Evolutionary conservation across 2,888 invertebrate genomes (phyloP).

Genomic region (Nomada flava): DNA sequence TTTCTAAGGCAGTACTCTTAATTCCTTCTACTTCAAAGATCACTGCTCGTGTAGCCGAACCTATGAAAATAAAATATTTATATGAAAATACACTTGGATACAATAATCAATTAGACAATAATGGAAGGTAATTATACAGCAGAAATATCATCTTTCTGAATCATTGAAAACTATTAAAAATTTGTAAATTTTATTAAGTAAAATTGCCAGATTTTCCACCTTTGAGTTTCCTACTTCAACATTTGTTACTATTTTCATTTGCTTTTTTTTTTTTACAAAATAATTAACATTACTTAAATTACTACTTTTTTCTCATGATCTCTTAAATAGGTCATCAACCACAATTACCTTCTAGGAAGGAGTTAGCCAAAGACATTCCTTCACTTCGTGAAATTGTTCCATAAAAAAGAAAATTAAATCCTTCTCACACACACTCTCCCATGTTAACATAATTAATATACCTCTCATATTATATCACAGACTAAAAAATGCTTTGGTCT

Average conservation of each 20-base stretch:
- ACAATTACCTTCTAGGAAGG: constrained; percentile 43
- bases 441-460: constrained; percentile 76
- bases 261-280: constrained; percentile 40
- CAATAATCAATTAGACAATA: constrained; percentile 32
- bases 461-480: constrained; percentile 82
- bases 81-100: constrained; percentile 43
- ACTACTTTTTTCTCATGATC: constrained; percentile 38
- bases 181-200: constrained; percentile 13
- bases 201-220: constrained; percentile 8
- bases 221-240: constrained; percentile 37
- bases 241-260: constrained; percentile 2
- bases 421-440: constrained; percentile 69
- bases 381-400: constrained; percentile 38
- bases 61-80: constrained; percentile 61
- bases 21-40: constrained; percentile 44
- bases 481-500: constrained; percentile 84
- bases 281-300: constrained; percentile 47
- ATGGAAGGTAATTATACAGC: constrained; percentile 9
- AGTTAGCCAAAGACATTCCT: constrained; percentile 42
- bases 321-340: constrained; percentile 43
- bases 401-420: constrained; percentile 48
- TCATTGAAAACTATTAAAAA: constrained; percentile 9
- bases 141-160: not conserved
- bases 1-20: constrained; percentile 51
- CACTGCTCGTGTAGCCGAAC: constrained; percentile 52